Base-by-base conservation (phyloP, 2,797 vertebrate genomes). In the Melanotaenia pygmaea region DNA sequence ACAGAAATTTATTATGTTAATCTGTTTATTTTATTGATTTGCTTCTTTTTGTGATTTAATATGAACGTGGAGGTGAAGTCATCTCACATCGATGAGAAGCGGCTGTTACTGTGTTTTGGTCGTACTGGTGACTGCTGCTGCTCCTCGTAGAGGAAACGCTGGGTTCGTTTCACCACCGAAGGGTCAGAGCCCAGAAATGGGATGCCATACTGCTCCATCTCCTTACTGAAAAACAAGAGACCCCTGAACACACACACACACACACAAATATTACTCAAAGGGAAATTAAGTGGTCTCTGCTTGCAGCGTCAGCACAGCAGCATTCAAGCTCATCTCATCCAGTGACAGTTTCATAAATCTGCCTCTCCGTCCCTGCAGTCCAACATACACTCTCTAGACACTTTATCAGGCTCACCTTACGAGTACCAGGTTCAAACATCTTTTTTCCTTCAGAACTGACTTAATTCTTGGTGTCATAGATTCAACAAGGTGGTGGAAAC, bases 141-240 rank as follows among this genome's bases (percentile, higher is more conserved):
- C 74, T 94, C 89, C 3, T 95, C 93, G 18, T 95, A 77, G 72
- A 97, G 91, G 64, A 94, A 96, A 59, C 93, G 94, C 76, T 98
- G 97, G 67, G 96, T 96, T 59, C 96, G 91, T 83, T 82, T 95
- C 61, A 98, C 96, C 12, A 97, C 96, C 12, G 96, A 95, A 0
- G 32, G 83, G 80, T 97, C 96, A 28, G 96, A 90, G 32, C 95
- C 96, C 93, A 95, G 79, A 76, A 97, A 97, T 4, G 94, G 95
- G 87, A 97, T 68, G 53, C 89, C 84, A 32, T 96, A 96, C 53
- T 94, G 79, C 40, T 85, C 86, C 22, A 96, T 90, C 85, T 96
- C 95, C 13, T 76, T 91, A 88, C 88, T 95, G 82, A 94, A 96
- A 80, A 96, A 96, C 70, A 95, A 0, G 59, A 88, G 82, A 61